Evolutionary conservation across 2,113 vertebrate genomes (phyloP).

Genomic region (Melozone crissalis): DNA sequence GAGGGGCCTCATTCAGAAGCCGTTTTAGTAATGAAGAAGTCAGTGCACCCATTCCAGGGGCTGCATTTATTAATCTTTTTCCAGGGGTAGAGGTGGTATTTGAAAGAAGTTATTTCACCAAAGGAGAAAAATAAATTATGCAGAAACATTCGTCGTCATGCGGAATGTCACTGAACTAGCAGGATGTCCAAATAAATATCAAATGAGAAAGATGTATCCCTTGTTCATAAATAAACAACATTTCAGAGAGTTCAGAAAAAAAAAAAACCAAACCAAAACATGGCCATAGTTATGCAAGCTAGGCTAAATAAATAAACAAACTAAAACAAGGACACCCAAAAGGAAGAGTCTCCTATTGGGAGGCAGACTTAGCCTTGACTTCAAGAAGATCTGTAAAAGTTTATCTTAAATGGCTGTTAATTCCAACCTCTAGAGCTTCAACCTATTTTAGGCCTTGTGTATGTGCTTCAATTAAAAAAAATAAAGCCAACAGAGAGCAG

Average conservation of each 20-base stretch:
- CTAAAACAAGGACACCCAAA: background rate
- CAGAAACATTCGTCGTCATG: background rate
- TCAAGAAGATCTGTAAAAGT: conserved; percentile 21
- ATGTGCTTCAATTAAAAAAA: background rate
- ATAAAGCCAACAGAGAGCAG: background rate
- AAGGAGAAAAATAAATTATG: background rate
- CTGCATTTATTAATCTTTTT: background rate
- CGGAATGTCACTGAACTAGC: background rate
- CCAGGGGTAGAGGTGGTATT: background rate
- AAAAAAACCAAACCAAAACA: background rate
- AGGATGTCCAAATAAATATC: background rate
- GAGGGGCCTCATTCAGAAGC: background rate
- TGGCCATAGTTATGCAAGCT: background rate
- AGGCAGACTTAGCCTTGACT: background rate
- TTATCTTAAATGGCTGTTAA: background rate
- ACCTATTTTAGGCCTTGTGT: background rate
- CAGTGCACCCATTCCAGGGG: background rate
- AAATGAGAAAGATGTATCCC: background rate
- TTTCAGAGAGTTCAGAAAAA: background rate
- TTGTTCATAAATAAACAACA: background rate
- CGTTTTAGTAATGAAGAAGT: background rate
- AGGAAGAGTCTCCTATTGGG: background rate
- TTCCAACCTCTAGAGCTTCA: background rate
- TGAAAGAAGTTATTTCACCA: background rate
- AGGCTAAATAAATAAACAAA: background rate